Evolutionary conservation across 2,888 invertebrate species (phyloP).

Genomic region (Rhaphigaster nebulosa): DNA sequence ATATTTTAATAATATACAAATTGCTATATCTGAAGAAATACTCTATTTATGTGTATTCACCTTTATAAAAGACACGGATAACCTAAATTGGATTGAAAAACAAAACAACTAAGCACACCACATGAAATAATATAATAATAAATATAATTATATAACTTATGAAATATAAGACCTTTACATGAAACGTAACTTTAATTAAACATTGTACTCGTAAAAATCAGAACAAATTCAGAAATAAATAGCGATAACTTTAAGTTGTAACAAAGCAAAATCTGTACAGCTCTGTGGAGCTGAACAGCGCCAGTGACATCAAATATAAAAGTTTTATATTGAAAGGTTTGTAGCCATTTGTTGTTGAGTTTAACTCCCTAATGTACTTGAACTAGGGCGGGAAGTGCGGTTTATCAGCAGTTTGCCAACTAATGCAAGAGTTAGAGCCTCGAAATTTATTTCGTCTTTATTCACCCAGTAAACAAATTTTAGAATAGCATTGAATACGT

Average conservation of each 20-base stretch:
- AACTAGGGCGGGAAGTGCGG: background rate
- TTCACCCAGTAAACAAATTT: background rate
- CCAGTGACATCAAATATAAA: background rate
- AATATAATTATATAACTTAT: too few relatives aligned
- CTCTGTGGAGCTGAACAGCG: background rate
- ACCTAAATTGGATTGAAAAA: too few relatives aligned
- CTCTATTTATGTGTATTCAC: too few relatives aligned
- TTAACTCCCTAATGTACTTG: background rate
- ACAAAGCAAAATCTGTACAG: background rate
- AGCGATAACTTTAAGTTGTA: background rate
- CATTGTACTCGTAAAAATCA: too few relatives aligned
- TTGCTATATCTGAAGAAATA: too few relatives aligned
- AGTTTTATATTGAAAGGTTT: background rate
- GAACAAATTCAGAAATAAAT: too few relatives aligned
- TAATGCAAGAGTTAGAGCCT: background rate
- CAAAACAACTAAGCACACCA: too few relatives aligned
- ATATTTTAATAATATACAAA: too few relatives aligned
- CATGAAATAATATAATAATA: too few relatives aligned
- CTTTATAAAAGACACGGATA: too few relatives aligned
- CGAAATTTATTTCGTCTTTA: background rate
- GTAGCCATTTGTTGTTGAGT: slow-evolving; percentile 2
- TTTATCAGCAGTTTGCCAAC: background rate
- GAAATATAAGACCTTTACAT: background rate
- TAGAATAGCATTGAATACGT: background rate
- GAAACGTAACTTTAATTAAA: background rate